Evolutionary conservation across 2,888 invertebrate genomes (phyloP), one percentile per base, ranked within the genome.

Genomic region (Fissipunctia ypsillon): DNA sequence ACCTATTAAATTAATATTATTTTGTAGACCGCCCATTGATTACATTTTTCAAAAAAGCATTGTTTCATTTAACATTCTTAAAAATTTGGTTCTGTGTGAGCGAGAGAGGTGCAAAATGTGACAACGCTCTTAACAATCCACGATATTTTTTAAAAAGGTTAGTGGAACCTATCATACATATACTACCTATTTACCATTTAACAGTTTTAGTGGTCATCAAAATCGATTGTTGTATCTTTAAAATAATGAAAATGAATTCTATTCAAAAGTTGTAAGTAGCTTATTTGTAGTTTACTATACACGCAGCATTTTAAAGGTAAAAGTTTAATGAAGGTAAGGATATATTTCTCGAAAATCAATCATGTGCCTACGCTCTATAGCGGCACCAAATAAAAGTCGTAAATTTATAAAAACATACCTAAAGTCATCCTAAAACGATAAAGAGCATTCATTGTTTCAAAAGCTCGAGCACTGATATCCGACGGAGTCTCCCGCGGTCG

Each of bases 361-460:
- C 43, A 63, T 78, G 45, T 75, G 60, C 35, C 25, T 78, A 76
- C 22, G 28, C 61, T 41, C 38, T 71, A 73, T 28, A 63, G 59
- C 60, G 45, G 68, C 64, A 78, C 41, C 35, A 69, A 80, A 71
- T 72, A 80, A 81, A 86, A 80, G 73, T 80, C 84, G 75, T 88
- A 88, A 85, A 86, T 84, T 81, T 76, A 69, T 81, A 78, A 35
- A 86, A 85, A 84, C 10, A 69, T 83, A 84, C 83, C 80, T 86
- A 88, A 86, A 87, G 73, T 81, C 68, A 59, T 77, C 69, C 81
- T 77, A 86, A 88, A 88, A 86, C 88, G 80, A 88, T 85, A 89
- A 87, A 88, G 85, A 83, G 86, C 86, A 83, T 74, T 87, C 88
- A 90, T 91, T 88, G 89, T 90, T 88, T 89, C 81, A 81, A 87